Evolutionary conservation across 2,797 vertebrate genomes (phyloP), one percentile per base, ranked within the genome.

Genomic region (Sebastes reedi): DNA sequence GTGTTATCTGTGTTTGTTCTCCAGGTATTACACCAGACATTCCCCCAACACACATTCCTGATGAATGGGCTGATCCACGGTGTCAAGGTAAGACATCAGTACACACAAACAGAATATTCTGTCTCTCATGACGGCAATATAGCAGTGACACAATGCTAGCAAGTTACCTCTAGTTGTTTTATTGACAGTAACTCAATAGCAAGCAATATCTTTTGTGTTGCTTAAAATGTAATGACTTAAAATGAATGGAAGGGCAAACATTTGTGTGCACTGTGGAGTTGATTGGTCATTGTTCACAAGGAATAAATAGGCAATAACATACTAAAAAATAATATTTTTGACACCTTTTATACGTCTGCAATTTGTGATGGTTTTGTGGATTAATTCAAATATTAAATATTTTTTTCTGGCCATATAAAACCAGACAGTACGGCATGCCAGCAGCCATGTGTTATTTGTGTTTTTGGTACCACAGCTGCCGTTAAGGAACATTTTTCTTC

Each of bases 41-140:
- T 98, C 87, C 97, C 97, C 67, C 97, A 97, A 80, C 97, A 98
- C 85, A 98, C 97, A 7, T 98, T 98, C 95, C 93, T 98, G 93
- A 98, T 98, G 97, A 98, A 98, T 69, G 97, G 97, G 79, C 96
- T 98, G 10, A 98, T 98, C 87, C 97, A 98, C 30, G 97, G 97
- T 39, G 97, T 98, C 85, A 98, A 98, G 96, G 97, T 98, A 89
- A 95, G 52, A 58, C 34, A 9, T 9, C 27, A 65, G 22, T 5
- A 30, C 34, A 61, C 42, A 58, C 6, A 46, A 39, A 76, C 61
- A 13, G 8, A 78, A 18, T 16, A 18, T 58, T 65, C n/a, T 30
- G 1, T n/a, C 39, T 73, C 14, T 42, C 7, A 67, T 72, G 27
- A 34, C 7, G 1, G 7, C 59, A 74, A 3, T 69, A 34, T 32